These are phyloP conservation scores for Ornithorhynchus anatinus DNA, from an alignment of 2,113 vertebrate species.

Conservation along the genomic window DNA sequence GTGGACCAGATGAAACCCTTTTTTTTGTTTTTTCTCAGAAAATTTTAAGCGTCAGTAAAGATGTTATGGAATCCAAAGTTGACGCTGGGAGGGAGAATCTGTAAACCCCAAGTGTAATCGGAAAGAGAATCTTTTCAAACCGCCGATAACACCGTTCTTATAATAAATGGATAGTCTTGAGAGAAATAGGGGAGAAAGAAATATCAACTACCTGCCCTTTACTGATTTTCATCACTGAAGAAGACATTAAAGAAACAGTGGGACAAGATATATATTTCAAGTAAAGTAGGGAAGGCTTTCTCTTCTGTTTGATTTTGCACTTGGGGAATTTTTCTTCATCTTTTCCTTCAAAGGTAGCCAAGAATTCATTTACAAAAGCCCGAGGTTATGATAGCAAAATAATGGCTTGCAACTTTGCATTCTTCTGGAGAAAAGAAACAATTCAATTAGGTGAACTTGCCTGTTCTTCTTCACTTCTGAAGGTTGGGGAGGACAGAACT, in stretches of 20 bases:
- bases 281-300: slow-evolving; percentile 74
- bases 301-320: slow-evolving; percentile 85
- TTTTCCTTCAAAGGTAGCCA: slow-evolving; percentile 81
- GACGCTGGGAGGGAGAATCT: slow-evolving; percentile 20
- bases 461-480: slow-evolving; percentile 45
- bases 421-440: slow-evolving; percentile 62
- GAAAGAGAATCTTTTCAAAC: slow-evolving; percentile 35
- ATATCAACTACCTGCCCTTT: slow-evolving; percentile 69
- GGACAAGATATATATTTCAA: slow-evolving; percentile 76
- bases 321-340: slow-evolving; percentile 82
- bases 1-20: slow-evolving; percentile 18
- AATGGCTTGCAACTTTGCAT: slow-evolving; percentile 71
- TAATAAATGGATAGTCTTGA: slow-evolving; percentile 27
- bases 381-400: slow-evolving; percentile 76
- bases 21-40: not conserved
- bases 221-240: slow-evolving; percentile 70
- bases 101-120: slow-evolving; percentile 46
- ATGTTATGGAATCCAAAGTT: not conserved
- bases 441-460: slow-evolving; percentile 51
- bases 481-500: slow-evolving; percentile 58
- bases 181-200: not conserved
- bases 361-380: slow-evolving; percentile 84
- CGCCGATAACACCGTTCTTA: slow-evolving; percentile 13
- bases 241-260: slow-evolving; percentile 75
- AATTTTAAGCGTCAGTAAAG: not conserved